These are phyloP conservation scores for Aplysina aerophoba DNA, from an alignment of 37 sponge, comb jelly and placozoan species.

Conservation along the genomic window DNA sequence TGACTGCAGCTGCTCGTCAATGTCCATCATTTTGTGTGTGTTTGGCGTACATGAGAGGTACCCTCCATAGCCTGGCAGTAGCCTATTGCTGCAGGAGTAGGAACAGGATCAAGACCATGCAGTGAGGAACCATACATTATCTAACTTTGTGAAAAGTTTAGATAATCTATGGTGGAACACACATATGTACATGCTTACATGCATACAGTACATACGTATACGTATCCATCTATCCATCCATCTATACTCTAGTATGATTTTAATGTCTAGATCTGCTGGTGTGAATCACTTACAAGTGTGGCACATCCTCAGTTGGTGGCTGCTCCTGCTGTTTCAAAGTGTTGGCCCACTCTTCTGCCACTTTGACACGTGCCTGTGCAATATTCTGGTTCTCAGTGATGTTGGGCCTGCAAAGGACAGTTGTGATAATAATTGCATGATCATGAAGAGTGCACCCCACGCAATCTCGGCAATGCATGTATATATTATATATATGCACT, in stretches of 20 bases:
- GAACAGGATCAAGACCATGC: neutral
- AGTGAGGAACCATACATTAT: neutral
- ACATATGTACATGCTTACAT: neutral
- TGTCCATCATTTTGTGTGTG: neutral
- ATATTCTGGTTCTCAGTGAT: slow-evolving; percentile 13
- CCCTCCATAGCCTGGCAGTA: slow-evolving; percentile 68
- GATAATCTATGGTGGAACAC: neutral
- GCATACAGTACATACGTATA: neutral
- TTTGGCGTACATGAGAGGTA: slow-evolving; percentile 43
- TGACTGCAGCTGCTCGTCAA: neutral
- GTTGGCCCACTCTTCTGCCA: neutral
- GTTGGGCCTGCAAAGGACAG: neutral
- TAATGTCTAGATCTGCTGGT: neutral
- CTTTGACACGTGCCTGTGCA: slow-evolving; percentile 6
- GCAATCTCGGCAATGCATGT: slow-evolving; percentile 3
- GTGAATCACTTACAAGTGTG: neutral
- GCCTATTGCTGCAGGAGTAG: slow-evolving; percentile 35
- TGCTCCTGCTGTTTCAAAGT: neutral
- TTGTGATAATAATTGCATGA: neutral
- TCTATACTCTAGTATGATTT: neutral
- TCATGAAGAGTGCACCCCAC: neutral
- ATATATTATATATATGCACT: neutral
- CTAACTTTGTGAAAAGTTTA: neutral
- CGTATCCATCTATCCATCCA: neutral
- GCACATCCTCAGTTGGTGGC: neutral